Evolutionary conservation across 2,797 vertebrate species (phyloP), one percentile per base, ranked within the genome.

Genomic region (Megaceryle alcyon): DNA sequence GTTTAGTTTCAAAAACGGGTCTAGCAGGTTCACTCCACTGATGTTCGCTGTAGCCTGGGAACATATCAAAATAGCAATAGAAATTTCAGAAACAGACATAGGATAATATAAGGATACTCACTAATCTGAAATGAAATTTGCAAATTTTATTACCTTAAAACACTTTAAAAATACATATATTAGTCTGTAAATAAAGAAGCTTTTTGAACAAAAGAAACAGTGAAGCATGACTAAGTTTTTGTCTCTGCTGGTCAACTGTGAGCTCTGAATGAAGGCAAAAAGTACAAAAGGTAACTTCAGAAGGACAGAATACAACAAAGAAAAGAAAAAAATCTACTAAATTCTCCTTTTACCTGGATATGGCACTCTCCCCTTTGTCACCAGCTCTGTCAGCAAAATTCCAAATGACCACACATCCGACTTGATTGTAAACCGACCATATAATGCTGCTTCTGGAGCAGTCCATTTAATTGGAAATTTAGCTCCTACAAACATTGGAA

Each of bases 381-480:
- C 99, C 22, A 99, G 98, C 96, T 99, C 99, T 25, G 98, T 99
- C 94, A 99, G 98, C 69, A 99, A 97, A 97, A 99, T 99, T 94
- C 99, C 99, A 93, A 99, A 99, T 59, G 99, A 99, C 99, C 99
- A 99, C 33, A 99, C 99, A 71, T 99, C 99, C 0, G 99, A 99
- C 97, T 99, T 99, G 97, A 99, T 99, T 95, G 99, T 99, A 98
- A 99, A 99, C 93, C 99, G 98, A 56, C 99, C 99, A 49, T 99
- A 99, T 73, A 99, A 95, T 0, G 99, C 99, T 54, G 99, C 99
- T 93, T 99, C 99, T 1, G 99, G 99, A 54, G 99, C 99, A 0
- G 99, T 99, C 99, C 99, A 99, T 94, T 99, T 99, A 96, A 99
- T 99, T 43, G 99, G 99, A 96, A 99, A 99, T 96, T 99, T 99